Percentiles rank a stretch among this genome's conserved stretches.
Conservation (phyloP, 1,140 invertebrate genomes). For the Chironomus striatipennis region DNA sequence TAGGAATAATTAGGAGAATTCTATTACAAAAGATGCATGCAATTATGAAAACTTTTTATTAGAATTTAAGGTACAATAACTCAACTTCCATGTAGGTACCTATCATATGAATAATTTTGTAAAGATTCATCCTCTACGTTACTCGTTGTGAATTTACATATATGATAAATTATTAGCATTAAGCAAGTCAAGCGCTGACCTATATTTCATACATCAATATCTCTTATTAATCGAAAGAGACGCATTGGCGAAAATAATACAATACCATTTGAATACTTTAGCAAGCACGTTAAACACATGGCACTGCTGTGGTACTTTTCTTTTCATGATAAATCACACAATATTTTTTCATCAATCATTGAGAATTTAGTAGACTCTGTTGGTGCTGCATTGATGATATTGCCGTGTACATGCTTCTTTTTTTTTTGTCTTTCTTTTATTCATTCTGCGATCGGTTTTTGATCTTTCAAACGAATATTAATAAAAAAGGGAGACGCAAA, state of each 20-base stretch:
- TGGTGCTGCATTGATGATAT: not conserved
- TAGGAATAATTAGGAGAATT: too few relatives aligned
- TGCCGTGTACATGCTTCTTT: not conserved
- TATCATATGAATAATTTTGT: too few relatives aligned
- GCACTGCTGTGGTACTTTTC: not conserved
- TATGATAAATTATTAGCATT: too few relatives aligned
- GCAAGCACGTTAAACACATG: not conserved
- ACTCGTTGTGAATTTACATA: too few relatives aligned
- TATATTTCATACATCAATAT: conserved; percentile 8
- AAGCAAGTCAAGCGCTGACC: not conserved
- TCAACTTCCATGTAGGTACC: too few relatives aligned
- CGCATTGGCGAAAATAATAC: not conserved
- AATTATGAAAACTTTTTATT: too few relatives aligned
- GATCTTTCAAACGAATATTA: not conserved
- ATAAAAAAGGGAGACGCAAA: not conserved
- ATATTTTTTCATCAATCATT: not conserved
- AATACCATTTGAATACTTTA: not conserved
- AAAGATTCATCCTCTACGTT: too few relatives aligned
- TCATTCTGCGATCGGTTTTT: not conserved
- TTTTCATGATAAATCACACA: not conserved
- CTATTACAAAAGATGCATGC: too few relatives aligned
- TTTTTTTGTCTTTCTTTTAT: not conserved
- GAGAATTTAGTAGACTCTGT: not conserved
- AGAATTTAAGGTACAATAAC: too few relatives aligned
- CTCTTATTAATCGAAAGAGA: not conserved